These are phyloP conservation scores for Saguinus midas DNA, from an alignment of 2,113 vertebrate genomes.

Conservation along the genomic window DNA sequence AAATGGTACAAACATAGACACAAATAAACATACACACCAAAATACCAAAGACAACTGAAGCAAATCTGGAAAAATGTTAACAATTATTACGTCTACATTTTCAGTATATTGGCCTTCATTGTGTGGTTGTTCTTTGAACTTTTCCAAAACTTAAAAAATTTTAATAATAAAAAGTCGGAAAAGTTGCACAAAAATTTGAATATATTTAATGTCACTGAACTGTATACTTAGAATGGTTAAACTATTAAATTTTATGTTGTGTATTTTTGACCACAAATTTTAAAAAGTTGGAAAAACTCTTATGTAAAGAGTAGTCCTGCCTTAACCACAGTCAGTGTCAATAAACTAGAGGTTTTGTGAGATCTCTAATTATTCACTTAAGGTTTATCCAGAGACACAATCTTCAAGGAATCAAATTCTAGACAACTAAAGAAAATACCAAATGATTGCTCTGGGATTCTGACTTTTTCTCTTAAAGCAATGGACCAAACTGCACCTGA, in stretches of 20 bases:
- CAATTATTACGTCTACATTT: background rate
- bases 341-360: constrained; percentile 29
- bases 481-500: background rate
- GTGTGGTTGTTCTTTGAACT: background rate
- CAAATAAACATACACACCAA: background rate
- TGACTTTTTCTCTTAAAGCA: background rate
- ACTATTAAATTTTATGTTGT: background rate
- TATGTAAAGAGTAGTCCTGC: background rate
- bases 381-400: constrained; percentile 32
- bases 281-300: background rate
- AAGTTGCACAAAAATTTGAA: background rate
- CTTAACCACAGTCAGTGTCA: constrained; percentile 2
- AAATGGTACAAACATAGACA: background rate
- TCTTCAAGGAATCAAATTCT: constrained; percentile 17
- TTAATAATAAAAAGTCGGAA: background rate
- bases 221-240: background rate
- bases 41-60: background rate
- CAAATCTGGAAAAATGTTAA: background rate
- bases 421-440: constrained; percentile 17
- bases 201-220: background rate
- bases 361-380: constrained; percentile 64
- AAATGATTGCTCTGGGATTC: constrained; percentile 7
- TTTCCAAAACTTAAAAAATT: background rate
- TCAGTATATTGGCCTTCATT: background rate
- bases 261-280: background rate